phyloP scores from a whole-genome alignment of 2,113 vertebrate genomes.

The Lepisosteus oculatus region DNA sequence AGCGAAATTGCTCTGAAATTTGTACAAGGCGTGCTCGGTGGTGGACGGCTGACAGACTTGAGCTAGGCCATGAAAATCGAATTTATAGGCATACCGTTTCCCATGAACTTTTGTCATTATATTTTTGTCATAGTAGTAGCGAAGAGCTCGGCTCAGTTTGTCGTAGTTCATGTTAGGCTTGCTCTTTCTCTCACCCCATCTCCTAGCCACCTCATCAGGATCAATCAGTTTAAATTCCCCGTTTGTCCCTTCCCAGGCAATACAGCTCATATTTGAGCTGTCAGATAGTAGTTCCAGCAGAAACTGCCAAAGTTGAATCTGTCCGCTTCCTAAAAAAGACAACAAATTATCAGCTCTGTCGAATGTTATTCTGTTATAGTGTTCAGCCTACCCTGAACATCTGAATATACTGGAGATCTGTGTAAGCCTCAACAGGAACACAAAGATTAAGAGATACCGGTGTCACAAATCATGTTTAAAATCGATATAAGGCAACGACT shows the following conservation, averaged over 20 bases:
- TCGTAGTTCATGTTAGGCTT: constrained; percentile 99
- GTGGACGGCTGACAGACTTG: constrained; percentile 93
- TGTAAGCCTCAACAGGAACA: no score
- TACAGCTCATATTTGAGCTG: constrained; percentile 86
- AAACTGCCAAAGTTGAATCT: constrained; percentile 98
- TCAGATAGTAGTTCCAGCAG: constrained; percentile 92
- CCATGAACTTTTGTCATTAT: constrained; percentile 99
- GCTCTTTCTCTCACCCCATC: constrained; percentile 96
- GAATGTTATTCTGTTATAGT: no score
- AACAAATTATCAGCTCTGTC: neutral
- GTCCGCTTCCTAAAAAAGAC: constrained; percentile 80
- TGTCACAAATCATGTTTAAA: no score
- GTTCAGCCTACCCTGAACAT: no score
- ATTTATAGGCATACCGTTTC: constrained; percentile 96
- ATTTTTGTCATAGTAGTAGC: constrained; percentile 99
- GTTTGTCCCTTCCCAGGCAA: constrained; percentile 94
- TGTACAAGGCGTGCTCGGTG: constrained; percentile 89
- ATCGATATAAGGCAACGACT: no score
- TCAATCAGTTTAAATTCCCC: constrained; percentile 97
- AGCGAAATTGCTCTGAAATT: constrained; percentile 88
- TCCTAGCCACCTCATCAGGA: constrained; percentile 91
- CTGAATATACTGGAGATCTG: no score
- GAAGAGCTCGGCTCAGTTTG: constrained; percentile 94
- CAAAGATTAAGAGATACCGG: no score
- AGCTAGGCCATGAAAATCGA: constrained; percentile 93